phyloP scores from a whole-genome alignment of 2,888 invertebrate species.

The Yponomeuta plumbellus region DNA sequence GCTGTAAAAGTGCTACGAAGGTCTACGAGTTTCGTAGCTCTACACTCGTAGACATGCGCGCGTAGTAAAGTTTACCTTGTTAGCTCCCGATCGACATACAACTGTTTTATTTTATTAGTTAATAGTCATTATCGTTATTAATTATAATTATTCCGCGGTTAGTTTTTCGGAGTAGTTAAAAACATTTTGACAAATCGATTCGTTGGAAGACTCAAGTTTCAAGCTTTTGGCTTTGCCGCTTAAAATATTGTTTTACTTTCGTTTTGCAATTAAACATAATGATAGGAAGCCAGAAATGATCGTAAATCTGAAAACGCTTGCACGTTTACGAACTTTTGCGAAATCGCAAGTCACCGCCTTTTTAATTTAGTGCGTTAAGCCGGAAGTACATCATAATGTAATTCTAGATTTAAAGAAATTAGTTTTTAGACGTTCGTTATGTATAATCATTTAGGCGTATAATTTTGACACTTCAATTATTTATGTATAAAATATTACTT shows the following conservation, averaged over 20 bases:
- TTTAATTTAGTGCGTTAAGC: not conserved
- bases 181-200: not conserved
- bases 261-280: not conserved
- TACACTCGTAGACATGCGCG: slow-evolving; percentile 31
- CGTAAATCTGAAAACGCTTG: not conserved
- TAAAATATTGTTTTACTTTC: not conserved
- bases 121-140: not conserved
- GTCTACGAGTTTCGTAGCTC: slow-evolving; percentile 65
- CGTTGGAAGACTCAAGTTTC: not conserved
- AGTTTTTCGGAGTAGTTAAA: not conserved
- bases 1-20: slow-evolving; percentile 22
- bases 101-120: not conserved
- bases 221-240: not conserved
- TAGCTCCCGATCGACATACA: slow-evolving; percentile 1
- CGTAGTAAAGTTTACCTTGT: slow-evolving; percentile 11
- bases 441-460: slow-evolving; percentile 25
- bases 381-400: not conserved
- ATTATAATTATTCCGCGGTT: not conserved
- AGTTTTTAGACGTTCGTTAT: not conserved
- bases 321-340: not conserved
- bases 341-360: not conserved
- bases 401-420: not conserved
- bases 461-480: not conserved
- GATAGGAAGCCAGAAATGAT: not conserved
- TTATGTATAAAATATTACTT: not conserved